These are phyloP conservation scores for Tachyglossus aculeatus DNA, from an alignment of 2,797 vertebrate genomes.

Conservation along the genomic window DNA sequence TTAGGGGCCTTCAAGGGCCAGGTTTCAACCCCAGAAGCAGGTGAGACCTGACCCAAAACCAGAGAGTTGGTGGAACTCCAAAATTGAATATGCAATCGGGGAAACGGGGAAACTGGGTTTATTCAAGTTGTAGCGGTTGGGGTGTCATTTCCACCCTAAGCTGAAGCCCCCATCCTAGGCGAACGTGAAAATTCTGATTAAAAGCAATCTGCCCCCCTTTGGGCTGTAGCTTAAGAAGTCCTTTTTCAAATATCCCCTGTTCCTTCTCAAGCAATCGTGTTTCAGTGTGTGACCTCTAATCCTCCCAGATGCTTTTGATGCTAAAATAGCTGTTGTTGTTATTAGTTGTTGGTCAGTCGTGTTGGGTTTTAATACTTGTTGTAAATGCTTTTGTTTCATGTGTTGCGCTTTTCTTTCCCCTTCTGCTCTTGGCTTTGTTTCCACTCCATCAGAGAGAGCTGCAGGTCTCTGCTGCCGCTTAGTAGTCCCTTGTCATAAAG, in stretches of 20 bases:
- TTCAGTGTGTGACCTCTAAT: conserved; percentile 59
- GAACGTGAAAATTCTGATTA: neutral
- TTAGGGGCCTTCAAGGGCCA: too few relatives aligned
- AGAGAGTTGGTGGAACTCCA: too few relatives aligned
- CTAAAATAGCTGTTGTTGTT: conserved; percentile 53
- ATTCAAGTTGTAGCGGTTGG: neutral
- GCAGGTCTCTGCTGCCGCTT: conserved; percentile 98
- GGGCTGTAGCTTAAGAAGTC: neutral
- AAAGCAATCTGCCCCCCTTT: neutral
- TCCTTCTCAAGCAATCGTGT: conserved; percentile 45
- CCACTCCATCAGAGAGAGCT: conserved; percentile 87
- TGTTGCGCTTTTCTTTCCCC: conserved; percentile 76
- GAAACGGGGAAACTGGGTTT: too few relatives aligned
- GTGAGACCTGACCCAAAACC: too few relatives aligned
- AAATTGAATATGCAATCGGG: too few relatives aligned
- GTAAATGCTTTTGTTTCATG: conserved; percentile 68
- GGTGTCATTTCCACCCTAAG: neutral
- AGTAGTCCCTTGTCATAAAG: conserved; percentile 96
- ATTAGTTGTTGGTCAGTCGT: conserved; percentile 27
- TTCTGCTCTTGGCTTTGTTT: conserved; percentile 68
- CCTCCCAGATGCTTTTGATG: conserved; percentile 58
- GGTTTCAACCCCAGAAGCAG: too few relatives aligned
- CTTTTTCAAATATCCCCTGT: conserved; percentile 34
- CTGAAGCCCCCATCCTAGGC: neutral
- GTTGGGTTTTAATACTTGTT: conserved; percentile 59